phyloP scores from a whole-genome alignment of 1,140 invertebrate genomes.

The Diorhabda elongata region DNA sequence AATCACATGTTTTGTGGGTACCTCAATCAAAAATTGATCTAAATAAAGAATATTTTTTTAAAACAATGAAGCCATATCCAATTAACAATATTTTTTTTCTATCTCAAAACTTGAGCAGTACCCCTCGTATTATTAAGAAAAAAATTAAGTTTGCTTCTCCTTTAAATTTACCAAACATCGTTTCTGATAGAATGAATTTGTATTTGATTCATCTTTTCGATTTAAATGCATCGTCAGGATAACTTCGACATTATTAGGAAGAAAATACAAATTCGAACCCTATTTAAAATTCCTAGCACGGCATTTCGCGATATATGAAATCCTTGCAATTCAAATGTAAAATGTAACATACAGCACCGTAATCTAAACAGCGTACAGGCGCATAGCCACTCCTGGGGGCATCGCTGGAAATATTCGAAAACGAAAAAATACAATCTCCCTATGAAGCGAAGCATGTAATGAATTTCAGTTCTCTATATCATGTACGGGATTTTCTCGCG shows the following conservation, averaged over 20 bases:
- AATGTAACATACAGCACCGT: slow-evolving; percentile 12
- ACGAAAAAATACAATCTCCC: slow-evolving; percentile 43
- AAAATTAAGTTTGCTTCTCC: neutral
- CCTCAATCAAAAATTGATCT: too few species aligned
- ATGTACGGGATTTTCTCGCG: slow-evolving; percentile 27
- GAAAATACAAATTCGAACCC: slow-evolving; percentile 6
- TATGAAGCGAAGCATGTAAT: slow-evolving; percentile 43
- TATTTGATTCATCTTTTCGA: slow-evolving; percentile 1
- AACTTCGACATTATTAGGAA: slow-evolving; percentile 7
- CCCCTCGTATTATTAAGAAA: too few species aligned
- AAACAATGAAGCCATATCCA: too few species aligned
- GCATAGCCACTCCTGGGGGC: slow-evolving; percentile 3
- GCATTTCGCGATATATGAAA: slow-evolving; percentile 9
- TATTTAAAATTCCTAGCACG: slow-evolving; percentile 9
- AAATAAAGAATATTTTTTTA: too few species aligned
- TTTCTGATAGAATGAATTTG: neutral
- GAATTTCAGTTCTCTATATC: slow-evolving; percentile 40
- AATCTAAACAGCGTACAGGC: slow-evolving; percentile 12
- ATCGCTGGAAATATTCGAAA: slow-evolving; percentile 33
- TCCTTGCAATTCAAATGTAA: slow-evolving; percentile 4
- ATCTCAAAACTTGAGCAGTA: too few species aligned
- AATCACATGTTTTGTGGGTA: too few species aligned
- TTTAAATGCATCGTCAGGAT: neutral
- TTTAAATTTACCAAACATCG: too few species aligned
- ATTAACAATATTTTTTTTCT: too few species aligned